Conservation (phyloP, 2,888 invertebrate species). For the Drosophila anceps region DNA sequence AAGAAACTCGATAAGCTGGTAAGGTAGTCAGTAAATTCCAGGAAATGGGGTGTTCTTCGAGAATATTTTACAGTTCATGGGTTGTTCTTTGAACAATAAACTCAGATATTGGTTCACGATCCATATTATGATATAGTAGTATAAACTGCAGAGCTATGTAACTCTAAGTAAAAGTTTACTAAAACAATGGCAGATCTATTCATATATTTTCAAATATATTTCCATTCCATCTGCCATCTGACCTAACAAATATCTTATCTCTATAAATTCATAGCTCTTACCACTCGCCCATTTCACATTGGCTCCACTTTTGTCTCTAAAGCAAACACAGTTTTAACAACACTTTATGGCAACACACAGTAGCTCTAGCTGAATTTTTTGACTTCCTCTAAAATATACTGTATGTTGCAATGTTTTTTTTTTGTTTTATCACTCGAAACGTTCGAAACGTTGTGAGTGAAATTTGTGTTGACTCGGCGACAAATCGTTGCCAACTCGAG, state of each 20-base stretch:
- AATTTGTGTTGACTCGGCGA: slow-evolving; percentile 76
- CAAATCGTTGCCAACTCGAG: slow-evolving; percentile 75
- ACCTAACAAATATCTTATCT: background rate
- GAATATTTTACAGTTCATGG: background rate
- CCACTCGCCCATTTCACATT: background rate
- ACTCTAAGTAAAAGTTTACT: background rate
- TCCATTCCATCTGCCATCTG: too few species aligned
- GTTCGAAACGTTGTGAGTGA: slow-evolving; percentile 44
- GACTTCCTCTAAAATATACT: slow-evolving; percentile 29
- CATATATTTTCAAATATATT: background rate
- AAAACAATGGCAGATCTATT: background rate
- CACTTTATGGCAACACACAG: slow-evolving; percentile 22
- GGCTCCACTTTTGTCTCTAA: background rate
- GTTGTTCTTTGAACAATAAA: background rate
- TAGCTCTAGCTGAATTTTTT: slow-evolving; percentile 1
- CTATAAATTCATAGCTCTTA: background rate
- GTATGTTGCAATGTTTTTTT: slow-evolving; percentile 46
- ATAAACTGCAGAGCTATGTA: background rate
- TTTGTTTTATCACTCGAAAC: slow-evolving; percentile 50
- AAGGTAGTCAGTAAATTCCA: background rate
- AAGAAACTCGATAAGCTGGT: too few species aligned
- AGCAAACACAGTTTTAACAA: slow-evolving; percentile 23
- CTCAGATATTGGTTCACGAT: background rate
- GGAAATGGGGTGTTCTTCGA: background rate
- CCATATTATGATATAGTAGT: background rate